Conservation (phyloP, 2,888 invertebrate genomes). For the Temnothorax unifasciatus region DNA sequence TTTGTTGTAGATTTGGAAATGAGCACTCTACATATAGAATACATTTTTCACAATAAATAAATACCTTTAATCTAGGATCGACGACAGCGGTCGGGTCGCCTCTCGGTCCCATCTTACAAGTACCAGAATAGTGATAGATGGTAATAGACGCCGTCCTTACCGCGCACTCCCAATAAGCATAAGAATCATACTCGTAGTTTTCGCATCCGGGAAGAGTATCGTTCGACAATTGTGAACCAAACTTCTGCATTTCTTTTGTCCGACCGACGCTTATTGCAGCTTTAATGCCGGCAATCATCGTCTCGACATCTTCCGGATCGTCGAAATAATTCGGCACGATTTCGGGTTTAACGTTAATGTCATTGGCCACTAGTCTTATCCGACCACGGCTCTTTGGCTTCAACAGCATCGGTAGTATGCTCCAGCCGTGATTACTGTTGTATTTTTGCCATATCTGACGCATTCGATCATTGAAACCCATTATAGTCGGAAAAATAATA, state of each 20-base stretch:
- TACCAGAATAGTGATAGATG: slow-evolving; percentile 90
- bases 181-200: slow-evolving; percentile 88
- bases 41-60: slow-evolving; percentile 73
- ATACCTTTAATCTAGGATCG: slow-evolving; percentile 87
- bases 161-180: slow-evolving; percentile 91
- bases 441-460: slow-evolving; percentile 88
- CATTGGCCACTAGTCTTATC: slow-evolving; percentile 89
- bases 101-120: slow-evolving; percentile 90
- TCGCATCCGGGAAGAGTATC: slow-evolving; percentile 88
- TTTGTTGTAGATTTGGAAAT: neutral
- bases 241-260: slow-evolving; percentile 89
- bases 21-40: neutral
- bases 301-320: slow-evolving; percentile 89
- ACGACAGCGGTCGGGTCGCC: slow-evolving; percentile 89
- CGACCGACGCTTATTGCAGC: slow-evolving; percentile 88
- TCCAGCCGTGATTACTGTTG: slow-evolving; percentile 87
- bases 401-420: slow-evolving; percentile 89
- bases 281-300: slow-evolving; percentile 88
- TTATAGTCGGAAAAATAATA: slow-evolving; percentile 86
- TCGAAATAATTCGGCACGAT: slow-evolving; percentile 91
- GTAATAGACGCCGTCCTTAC: slow-evolving; percentile 90
- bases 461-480: slow-evolving; percentile 88
- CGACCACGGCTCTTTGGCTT: slow-evolving; percentile 90
- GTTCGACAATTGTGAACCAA: slow-evolving; percentile 87
- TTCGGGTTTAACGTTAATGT: slow-evolving; percentile 90